Conservation (phyloP, 2,797 vertebrate species). For the Tragopan temminckii region DNA sequence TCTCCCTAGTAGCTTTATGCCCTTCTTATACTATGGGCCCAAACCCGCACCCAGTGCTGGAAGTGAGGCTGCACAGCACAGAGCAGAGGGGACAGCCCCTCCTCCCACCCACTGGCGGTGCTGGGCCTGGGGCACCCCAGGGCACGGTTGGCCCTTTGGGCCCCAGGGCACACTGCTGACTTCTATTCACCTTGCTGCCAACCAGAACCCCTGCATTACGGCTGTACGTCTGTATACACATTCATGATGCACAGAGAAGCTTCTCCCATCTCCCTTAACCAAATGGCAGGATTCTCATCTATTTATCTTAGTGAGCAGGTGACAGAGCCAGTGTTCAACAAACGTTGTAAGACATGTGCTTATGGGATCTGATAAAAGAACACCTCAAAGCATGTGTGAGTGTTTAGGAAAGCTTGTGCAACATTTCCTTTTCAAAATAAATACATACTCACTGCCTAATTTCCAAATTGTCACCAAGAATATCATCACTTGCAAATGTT, state of each 20-base stretch:
- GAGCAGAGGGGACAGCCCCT: neutral
- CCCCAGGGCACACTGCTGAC: neutral
- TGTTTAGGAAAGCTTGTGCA: constrained; percentile 31
- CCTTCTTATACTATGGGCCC: neutral
- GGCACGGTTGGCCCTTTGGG: neutral
- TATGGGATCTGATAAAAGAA: constrained; percentile 49
- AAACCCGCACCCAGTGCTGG: neutral
- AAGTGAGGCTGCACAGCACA: neutral
- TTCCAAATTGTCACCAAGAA: constrained; percentile 54
- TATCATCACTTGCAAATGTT: constrained; percentile 20
- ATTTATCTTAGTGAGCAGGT: constrained; percentile 22
- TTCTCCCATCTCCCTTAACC: neutral
- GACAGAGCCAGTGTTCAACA: constrained; percentile 29
- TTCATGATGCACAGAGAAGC: neutral
- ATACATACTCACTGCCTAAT: neutral
- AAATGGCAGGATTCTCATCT: constrained; percentile 56
- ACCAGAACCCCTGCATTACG: no score
- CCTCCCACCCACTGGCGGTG: no score
- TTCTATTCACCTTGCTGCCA: neutral
- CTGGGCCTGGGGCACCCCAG: neutral
- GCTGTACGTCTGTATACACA: neutral
- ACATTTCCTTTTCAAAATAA: constrained; percentile 64
- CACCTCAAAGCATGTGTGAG: constrained; percentile 25
- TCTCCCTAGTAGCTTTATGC: neutral
- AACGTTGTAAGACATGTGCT: constrained; percentile 29